Evolutionary conservation across 1,140 invertebrate species (phyloP).

Genomic region (Ceratina calcarata): DNA sequence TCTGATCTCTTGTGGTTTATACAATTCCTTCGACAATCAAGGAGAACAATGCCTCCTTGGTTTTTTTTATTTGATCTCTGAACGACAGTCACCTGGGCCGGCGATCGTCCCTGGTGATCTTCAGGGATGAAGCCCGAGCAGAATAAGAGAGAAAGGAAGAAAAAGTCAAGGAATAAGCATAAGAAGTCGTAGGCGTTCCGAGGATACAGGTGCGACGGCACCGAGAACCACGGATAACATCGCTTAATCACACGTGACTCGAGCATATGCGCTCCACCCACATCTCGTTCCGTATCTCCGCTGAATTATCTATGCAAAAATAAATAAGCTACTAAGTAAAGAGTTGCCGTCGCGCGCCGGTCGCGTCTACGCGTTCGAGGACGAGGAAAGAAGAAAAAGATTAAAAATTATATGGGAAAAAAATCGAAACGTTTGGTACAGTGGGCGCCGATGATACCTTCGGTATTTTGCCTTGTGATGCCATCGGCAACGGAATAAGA

Average conservation of each 20-base stretch:
- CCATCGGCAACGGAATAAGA: conserved; percentile 36
- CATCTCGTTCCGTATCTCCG: conserved; percentile 71
- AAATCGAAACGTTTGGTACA: conserved; percentile 31
- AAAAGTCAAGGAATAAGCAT: conserved; percentile 52
- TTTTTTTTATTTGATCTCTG: conserved; percentile 2
- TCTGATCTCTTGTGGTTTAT: conserved; percentile 5
- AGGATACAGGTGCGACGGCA: conserved; percentile 73
- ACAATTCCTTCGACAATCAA: conserved; percentile 16
- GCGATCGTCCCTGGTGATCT: conserved; percentile 45
- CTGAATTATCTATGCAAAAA: conserved; percentile 78
- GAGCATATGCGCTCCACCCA: conserved; percentile 75
- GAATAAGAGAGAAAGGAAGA: conserved; percentile 17
- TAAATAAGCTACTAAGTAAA: conserved; percentile 75
- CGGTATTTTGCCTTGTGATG: conserved; percentile 35
- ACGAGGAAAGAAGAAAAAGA: neutral
- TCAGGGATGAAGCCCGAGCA: conserved; percentile 42
- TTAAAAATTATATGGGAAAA: neutral
- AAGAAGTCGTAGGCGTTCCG: conserved; percentile 70
- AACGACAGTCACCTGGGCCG: conserved; percentile 54
- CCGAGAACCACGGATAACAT: conserved; percentile 74
- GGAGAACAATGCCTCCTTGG: conserved; percentile 14
- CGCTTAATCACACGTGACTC: conserved; percentile 78
- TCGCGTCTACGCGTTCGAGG: conserved; percentile 39
- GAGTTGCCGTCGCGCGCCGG: conserved; percentile 28
- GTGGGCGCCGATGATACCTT: conserved; percentile 10